Conservation (phyloP, 2,797 vertebrate species). For the Rhinichthys osculus region DNA sequence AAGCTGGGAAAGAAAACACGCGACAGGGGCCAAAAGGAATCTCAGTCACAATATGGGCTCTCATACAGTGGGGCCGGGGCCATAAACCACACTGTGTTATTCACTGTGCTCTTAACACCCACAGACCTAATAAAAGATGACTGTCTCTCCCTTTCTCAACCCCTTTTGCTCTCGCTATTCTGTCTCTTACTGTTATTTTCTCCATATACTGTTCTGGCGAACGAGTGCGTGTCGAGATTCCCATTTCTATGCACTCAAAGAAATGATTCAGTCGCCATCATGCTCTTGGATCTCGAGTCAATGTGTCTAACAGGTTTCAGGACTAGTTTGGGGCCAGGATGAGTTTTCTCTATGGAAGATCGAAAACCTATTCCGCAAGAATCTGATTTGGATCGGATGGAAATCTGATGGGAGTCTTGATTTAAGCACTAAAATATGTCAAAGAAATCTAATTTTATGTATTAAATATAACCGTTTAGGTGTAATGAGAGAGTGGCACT, state of each 20-base stretch:
- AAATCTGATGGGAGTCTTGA: background rate
- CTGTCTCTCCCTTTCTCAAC: constrained; percentile 32
- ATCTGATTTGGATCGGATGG: background rate
- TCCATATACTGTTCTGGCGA: constrained; percentile 20
- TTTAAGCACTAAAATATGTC: background rate
- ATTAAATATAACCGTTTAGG: background rate
- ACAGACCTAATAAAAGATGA: constrained; percentile 58
- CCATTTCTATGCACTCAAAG: background rate
- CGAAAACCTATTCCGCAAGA: background rate
- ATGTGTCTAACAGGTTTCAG: background rate
- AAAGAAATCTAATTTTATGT: background rate
- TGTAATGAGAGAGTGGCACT: background rate
- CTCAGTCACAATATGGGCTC: constrained; percentile 47
- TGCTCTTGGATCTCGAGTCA: background rate
- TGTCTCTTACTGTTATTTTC: constrained; percentile 18
- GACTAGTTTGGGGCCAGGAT: background rate
- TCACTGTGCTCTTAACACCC: constrained; percentile 42
- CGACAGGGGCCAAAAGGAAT: constrained; percentile 16
- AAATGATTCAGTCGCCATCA: background rate
- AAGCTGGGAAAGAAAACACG: constrained; percentile 51
- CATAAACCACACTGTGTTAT: constrained; percentile 41
- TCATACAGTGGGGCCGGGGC: constrained; percentile 33
- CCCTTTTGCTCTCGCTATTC: constrained; percentile 7
- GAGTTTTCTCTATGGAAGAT: background rate
- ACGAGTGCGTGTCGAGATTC: background rate